A percentile compares a stretch with the other conserved stretches of the same genome.
These are phyloP conservation scores for Myodes glareolus DNA, from an alignment of 2,113 vertebrate genomes.

Conservation along the genomic window DNA sequence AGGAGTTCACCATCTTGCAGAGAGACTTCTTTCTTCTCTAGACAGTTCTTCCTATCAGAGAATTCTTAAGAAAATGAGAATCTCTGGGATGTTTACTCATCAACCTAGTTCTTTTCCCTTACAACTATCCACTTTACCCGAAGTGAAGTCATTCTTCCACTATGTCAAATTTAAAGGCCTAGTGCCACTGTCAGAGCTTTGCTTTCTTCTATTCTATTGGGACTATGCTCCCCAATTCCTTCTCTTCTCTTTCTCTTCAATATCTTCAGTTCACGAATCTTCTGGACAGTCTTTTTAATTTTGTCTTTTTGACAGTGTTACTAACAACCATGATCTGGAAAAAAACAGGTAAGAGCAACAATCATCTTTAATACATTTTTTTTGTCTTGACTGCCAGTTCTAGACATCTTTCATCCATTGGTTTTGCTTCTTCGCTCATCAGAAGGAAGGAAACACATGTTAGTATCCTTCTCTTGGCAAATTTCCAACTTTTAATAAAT, in stretches of 20 bases:
- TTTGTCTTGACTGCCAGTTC: neutral
- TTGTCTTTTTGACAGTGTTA: neutral
- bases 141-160: neutral
- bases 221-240: neutral
- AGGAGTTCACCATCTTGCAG: neutral
- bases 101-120: neutral
- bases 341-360: constrained; percentile 33
- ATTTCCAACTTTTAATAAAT: constrained; percentile 16
- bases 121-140: neutral
- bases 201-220: neutral
- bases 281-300: constrained; percentile 17
- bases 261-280: neutral
- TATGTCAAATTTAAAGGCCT: neutral
- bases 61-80: neutral
- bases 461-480: neutral
- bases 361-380: neutral
- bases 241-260: constrained; percentile 34
- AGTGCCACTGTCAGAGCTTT: neutral
- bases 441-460: neutral
- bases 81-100: neutral
- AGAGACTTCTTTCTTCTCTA: neutral
- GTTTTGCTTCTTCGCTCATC: neutral
- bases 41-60: constrained; percentile 38
- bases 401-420: neutral
- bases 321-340: neutral